Percentiles rank a stretch among this genome's conserved stretches.
These are phyloP conservation scores for Apistogramma diplotaenia DNA, from an alignment of 2,113 vertebrate genomes.

Conservation along the genomic window DNA sequence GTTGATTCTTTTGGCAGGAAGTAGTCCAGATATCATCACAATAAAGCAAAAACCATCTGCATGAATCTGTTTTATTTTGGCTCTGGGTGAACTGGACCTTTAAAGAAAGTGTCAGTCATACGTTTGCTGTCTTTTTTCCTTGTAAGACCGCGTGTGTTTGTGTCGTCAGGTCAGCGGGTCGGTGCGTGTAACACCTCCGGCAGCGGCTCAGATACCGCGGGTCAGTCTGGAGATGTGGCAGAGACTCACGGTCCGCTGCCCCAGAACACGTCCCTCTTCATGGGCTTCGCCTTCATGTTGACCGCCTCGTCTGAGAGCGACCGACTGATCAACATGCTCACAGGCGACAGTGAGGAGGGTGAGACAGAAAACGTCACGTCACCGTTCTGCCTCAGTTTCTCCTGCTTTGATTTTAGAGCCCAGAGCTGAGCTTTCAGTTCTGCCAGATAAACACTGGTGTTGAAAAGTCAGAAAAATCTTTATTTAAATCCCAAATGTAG, in stretches of 20 bases:
- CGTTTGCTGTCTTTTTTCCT: accelerated
- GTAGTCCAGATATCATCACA: background rate
- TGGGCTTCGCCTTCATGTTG: slow-evolving; percentile 95
- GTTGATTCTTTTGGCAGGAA: background rate
- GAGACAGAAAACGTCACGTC: background rate
- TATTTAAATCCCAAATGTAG: background rate
- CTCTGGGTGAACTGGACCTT: background rate
- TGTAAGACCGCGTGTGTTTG: background rate
- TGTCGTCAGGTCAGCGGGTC: slow-evolving; percentile 59
- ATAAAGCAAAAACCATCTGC: background rate
- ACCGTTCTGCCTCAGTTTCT: background rate
- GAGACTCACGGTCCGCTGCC: slow-evolving; percentile 86
- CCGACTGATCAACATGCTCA: slow-evolving; percentile 75
- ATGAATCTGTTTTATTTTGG: accelerated
- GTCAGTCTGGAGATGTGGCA: slow-evolving; percentile 62
- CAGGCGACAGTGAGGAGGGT: slow-evolving; percentile 85
- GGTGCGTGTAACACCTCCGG: slow-evolving; percentile 80
- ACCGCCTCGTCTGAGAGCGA: slow-evolving; percentile 87
- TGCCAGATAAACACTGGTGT: background rate
- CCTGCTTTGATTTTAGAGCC: background rate
- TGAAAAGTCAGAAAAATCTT: too few relatives aligned
- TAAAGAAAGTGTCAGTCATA: background rate
- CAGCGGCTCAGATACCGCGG: slow-evolving; percentile 72
- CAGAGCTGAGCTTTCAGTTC: background rate
- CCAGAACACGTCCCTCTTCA: slow-evolving; percentile 87